Evolutionary conservation across 1,140 invertebrate species (phyloP).

Genomic region (Aphaenogaster ashmeadi): DNA sequence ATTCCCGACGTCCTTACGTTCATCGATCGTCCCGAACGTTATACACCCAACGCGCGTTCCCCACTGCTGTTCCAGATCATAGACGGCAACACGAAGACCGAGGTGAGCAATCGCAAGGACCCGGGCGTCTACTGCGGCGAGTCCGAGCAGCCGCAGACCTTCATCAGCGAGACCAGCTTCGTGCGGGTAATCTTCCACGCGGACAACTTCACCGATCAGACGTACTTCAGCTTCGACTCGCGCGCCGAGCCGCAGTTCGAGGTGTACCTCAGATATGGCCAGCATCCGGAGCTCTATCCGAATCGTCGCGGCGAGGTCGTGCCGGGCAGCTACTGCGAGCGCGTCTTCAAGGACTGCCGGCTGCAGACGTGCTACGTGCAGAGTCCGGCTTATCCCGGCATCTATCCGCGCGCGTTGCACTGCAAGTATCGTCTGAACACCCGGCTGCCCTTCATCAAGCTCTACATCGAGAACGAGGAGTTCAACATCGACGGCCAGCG

Average conservation of each 20-base stretch:
- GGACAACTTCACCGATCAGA: slow-evolving; percentile 97
- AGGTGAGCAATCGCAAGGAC: slow-evolving; percentile 94
- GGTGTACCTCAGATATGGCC: slow-evolving; percentile 95
- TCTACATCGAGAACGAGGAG: slow-evolving; percentile 97
- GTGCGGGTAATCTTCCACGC: slow-evolving; percentile 96
- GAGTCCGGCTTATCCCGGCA: slow-evolving; percentile 96
- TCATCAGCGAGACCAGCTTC: slow-evolving; percentile 97
- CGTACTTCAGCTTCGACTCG: slow-evolving; percentile 92
- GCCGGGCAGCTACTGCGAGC: slow-evolving; percentile 95
- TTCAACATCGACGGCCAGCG: slow-evolving; percentile 97
- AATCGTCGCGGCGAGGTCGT: slow-evolving; percentile 95
- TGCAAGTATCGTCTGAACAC: slow-evolving; percentile 96
- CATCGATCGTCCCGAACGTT: slow-evolving; percentile 25
- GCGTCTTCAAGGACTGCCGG: slow-evolving; percentile 94
- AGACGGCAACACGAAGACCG: slow-evolving; percentile 94
- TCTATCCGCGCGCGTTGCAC: slow-evolving; percentile 95
- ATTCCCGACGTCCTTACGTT: background rate
- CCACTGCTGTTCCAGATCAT: slow-evolving; percentile 89
- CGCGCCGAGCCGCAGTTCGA: slow-evolving; percentile 96
- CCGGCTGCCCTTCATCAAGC: slow-evolving; percentile 94
- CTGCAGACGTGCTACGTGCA: slow-evolving; percentile 97
- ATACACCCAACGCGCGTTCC: slow-evolving; percentile 23
- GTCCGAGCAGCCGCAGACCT: slow-evolving; percentile 96
- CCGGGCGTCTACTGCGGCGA: slow-evolving; percentile 97
- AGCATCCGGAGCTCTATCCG: slow-evolving; percentile 96